Conservation (phyloP, 2,888 invertebrate species). For the Nycteola revayana region DNA sequence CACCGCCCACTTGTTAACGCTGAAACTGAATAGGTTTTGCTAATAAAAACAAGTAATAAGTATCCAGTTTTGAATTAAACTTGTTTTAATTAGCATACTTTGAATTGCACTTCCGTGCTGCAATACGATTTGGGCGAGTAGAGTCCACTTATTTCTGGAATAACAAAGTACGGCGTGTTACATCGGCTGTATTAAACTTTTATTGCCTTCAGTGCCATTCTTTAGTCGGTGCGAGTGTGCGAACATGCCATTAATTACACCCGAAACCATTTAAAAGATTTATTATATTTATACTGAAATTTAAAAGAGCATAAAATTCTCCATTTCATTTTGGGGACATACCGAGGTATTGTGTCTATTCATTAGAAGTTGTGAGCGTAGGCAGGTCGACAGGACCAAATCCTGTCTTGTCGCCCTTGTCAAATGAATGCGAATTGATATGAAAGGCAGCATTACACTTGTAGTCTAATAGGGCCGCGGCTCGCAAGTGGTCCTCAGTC, state of each 20-base stretch:
- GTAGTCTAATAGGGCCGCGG: conserved; percentile 1
- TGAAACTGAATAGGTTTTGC: conserved; percentile 13
- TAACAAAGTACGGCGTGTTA: conserved; percentile 60
- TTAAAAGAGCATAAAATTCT: conserved; percentile 45
- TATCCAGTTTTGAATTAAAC: conserved; percentile 30
- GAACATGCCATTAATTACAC: conserved; percentile 70
- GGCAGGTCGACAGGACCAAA: too few species aligned
- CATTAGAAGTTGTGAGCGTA: conserved; percentile 5
- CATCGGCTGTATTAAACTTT: conserved; percentile 69
- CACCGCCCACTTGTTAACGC: conserved; percentile 23
- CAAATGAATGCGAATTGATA: conserved; percentile 1
- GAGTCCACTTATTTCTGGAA: conserved; percentile 51
- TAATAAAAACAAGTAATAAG: conserved; percentile 24
- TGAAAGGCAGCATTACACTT: conserved; percentile 11
- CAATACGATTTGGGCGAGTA: conserved; percentile 39
- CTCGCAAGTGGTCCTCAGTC: conserved; percentile 10
- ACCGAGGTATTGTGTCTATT: conserved; percentile 31
- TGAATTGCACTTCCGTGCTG: conserved; percentile 52
- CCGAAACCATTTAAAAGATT: conserved; percentile 72
- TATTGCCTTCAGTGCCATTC: conserved; percentile 66
- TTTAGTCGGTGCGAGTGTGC: conserved; percentile 62
- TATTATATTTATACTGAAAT: conserved; percentile 66
- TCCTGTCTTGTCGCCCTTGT: too few species aligned
- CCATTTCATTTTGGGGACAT: conserved; percentile 34
- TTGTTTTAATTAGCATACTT: conserved; percentile 51